Base-by-base conservation (phyloP, 2,888 invertebrate genomes). In the Lepas anatifera region DNA sequence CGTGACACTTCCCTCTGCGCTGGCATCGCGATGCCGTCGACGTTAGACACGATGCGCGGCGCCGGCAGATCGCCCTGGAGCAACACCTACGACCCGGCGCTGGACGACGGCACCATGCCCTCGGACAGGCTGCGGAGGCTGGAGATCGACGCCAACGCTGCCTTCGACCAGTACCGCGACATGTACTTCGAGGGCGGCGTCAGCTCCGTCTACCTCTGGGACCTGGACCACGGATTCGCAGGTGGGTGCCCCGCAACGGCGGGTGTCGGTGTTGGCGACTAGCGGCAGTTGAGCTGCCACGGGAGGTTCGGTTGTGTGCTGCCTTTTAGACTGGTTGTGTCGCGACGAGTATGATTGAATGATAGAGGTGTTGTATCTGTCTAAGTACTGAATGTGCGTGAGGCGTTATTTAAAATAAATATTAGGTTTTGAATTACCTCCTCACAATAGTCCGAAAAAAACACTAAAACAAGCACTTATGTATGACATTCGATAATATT, bases 111-210 rank as follows among this genome's bases (percentile, higher is more conserved):
- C 2, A 94, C 96, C 25, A 90, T 97, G 90, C 99, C 99, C 22
- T 96, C 98, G 25, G 98, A 99, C 78, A 87, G 92, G 76, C 83
- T 99, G 76, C 85, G 99, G 73, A 94, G 93, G 80, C 82, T 99
- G 76, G 99, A 99, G 84, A 87, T 98, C 72, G 98, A 99, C 79
- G 98, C 97, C 1, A 99, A 99, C 82, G 89, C 92, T 79, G 99
- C 98, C 22, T 99, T 99, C 80, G 97, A 98, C 81, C 95, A 95
- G 78, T 99, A 99, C 80, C 88, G 97, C 78, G 98, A 98, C 81
- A 92, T 98, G 90, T 99, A 99, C 81, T 99, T 95, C 80, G 99
- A 99, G 81, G 99, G 99, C 70, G 99, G 99, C 1, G 96, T 99
- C 1, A 98, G 98, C 27, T 98, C 98, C 10, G 99, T 98, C 6